phyloP scores from a whole-genome alignment of 2,113 vertebrate genomes.

The Python bivittatus region DNA sequence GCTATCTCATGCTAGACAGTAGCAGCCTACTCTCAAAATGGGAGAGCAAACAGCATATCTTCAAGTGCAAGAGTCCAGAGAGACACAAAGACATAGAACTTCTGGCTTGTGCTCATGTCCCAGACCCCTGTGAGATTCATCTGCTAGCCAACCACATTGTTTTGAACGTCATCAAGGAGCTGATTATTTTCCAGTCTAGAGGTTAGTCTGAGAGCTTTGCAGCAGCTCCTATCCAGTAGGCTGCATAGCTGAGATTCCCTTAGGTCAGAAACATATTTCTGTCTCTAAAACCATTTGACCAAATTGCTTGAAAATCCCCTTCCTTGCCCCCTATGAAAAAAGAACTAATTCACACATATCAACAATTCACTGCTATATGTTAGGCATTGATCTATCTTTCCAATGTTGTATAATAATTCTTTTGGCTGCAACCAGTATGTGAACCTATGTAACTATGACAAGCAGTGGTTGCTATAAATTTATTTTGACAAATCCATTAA shows the following conservation, averaged over 20 bases:
- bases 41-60: conserved; percentile 17
- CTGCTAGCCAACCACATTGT: conserved; percentile 25
- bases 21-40: conserved; percentile 18
- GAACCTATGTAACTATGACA: not conserved
- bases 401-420: not conserved
- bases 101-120: conserved; percentile 2
- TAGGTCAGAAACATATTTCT: not conserved
- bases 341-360: not conserved
- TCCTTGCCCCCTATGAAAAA: not conserved
- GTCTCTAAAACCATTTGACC: not conserved
- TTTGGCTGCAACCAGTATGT: not conserved
- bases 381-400: not conserved
- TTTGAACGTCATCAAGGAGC: conserved; percentile 23
- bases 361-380: not conserved
- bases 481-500: not conserved
- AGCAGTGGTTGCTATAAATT: not conserved
- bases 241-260: not conserved
- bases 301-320: not conserved
- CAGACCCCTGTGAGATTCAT: not conserved
- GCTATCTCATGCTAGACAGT: not conserved
- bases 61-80: not conserved
- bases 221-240: too few species aligned
- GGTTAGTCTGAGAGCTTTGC: not conserved
- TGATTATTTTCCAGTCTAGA: not conserved
- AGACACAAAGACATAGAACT: not conserved